A percentile compares a stretch with the other conserved stretches of the same genome.
Conservation (phyloP, 2,888 invertebrate genomes). For the Copidosoma aretas region DNA sequence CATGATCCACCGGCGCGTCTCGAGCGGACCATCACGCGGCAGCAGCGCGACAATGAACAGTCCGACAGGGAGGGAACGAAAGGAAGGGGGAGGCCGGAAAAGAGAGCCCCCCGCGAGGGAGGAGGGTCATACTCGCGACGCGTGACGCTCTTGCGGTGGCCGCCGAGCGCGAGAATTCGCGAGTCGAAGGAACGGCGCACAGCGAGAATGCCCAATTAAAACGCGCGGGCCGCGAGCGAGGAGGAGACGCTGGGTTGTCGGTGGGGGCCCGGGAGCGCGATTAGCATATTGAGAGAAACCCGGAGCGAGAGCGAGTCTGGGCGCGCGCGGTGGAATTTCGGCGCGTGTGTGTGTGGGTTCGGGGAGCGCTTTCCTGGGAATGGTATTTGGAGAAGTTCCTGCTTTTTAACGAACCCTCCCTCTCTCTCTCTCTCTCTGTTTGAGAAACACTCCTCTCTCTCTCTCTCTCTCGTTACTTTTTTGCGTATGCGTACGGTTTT, state of each 20-base stretch:
- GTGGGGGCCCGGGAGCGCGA: constrained; percentile 18
- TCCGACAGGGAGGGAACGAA: not conserved
- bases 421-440: constrained; percentile 14
- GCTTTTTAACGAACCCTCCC: constrained; percentile 11
- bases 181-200: constrained; percentile 3
- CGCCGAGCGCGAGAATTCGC: not conserved
- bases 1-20: constrained; percentile 19
- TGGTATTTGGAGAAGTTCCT: constrained; percentile 33
- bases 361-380: constrained; percentile 38
- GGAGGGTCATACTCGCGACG: not conserved
- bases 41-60: not conserved
- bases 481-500: constrained; percentile 16
- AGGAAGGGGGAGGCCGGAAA: not conserved
- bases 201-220: constrained; percentile 41
- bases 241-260: constrained; percentile 35
- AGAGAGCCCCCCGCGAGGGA: not conserved
- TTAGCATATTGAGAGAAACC: constrained; percentile 41
- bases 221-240: constrained; percentile 32
- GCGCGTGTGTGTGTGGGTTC: constrained; percentile 4
- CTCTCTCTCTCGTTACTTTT: constrained; percentile 32
- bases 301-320: not conserved
- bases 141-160: not conserved
- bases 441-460: constrained; percentile 24
- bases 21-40: not conserved
- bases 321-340: constrained; percentile 32